Evolutionary conservation across 2,113 vertebrate genomes (phyloP).

Genomic region (Otolemur garnettii): DNA sequence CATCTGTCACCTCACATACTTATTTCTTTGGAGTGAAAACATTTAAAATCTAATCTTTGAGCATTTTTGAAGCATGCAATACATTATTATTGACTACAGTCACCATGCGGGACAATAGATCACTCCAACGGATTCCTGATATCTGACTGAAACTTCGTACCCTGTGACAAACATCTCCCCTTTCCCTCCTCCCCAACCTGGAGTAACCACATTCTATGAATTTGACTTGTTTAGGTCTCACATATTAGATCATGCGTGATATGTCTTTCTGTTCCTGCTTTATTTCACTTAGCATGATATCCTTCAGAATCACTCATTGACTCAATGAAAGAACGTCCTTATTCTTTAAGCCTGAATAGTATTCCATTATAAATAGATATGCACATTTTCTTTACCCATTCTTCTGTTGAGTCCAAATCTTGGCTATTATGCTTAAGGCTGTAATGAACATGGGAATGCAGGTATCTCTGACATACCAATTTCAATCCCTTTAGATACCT

Average conservation of each 20-base stretch:
- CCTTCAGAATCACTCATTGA: not conserved
- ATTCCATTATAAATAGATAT: not conserved
- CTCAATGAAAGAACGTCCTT: not conserved
- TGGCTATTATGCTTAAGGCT: not conserved
- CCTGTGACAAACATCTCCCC: not conserved
- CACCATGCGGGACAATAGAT: not conserved
- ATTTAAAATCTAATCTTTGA: not conserved
- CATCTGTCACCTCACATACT: not conserved
- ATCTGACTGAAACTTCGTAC: not conserved
- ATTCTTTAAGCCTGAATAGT: not conserved
- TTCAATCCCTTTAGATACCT: not conserved
- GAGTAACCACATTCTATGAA: not conserved
- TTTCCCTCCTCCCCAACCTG: not conserved
- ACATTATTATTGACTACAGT: not conserved
- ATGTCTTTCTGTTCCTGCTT: not conserved
- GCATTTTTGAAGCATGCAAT: not conserved
- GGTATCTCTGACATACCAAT: not conserved
- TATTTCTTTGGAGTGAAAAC: not conserved
- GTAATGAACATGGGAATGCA: not conserved
- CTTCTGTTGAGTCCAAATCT: not conserved
- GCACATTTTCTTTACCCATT: not conserved
- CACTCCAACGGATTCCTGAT: not conserved
- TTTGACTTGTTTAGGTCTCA: not conserved
- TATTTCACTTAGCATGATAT: not conserved
- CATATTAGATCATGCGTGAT: not conserved